These are phyloP conservation scores for Gibbula magus DNA, from an alignment of 2,888 invertebrate genomes.

Conservation along the genomic window DNA sequence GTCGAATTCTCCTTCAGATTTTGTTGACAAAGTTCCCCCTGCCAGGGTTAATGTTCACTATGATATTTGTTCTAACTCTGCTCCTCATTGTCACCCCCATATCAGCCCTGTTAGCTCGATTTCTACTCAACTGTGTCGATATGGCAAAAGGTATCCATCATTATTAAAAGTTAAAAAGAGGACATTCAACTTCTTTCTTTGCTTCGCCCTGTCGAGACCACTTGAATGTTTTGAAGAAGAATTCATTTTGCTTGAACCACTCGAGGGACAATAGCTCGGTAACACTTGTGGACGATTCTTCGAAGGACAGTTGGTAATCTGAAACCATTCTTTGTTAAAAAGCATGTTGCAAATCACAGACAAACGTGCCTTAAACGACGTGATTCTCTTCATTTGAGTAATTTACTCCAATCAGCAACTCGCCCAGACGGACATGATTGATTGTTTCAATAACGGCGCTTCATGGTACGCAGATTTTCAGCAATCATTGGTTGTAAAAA, in stretches of 20 bases:
- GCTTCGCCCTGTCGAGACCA: no score
- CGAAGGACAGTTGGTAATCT: background rate
- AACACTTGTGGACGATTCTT: background rate
- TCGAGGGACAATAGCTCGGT: background rate
- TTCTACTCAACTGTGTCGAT: background rate
- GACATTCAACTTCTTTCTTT: no score
- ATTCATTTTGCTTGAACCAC: no score
- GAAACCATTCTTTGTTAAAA: background rate
- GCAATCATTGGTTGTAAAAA: no score
- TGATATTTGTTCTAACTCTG: background rate
- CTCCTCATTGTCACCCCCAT: background rate
- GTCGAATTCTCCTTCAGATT: background rate
- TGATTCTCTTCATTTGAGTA: background rate
- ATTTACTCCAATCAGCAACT: background rate
- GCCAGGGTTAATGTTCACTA: background rate
- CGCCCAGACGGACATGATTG: background rate
- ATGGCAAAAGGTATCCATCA: slow-evolving; percentile 13
- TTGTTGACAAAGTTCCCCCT: slow-evolving; percentile 4
- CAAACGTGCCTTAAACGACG: background rate
- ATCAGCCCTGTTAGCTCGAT: background rate
- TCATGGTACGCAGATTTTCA: no score
- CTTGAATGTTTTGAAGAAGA: no score
- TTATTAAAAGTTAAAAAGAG: no score
- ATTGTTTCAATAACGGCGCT: background rate
- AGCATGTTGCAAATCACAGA: slow-evolving; percentile 3